Percentiles rank a stretch among this genome's conserved stretches.
Conservation (phyloP, 2,888 invertebrate genomes). For the Eupeodes latifasciatus region DNA sequence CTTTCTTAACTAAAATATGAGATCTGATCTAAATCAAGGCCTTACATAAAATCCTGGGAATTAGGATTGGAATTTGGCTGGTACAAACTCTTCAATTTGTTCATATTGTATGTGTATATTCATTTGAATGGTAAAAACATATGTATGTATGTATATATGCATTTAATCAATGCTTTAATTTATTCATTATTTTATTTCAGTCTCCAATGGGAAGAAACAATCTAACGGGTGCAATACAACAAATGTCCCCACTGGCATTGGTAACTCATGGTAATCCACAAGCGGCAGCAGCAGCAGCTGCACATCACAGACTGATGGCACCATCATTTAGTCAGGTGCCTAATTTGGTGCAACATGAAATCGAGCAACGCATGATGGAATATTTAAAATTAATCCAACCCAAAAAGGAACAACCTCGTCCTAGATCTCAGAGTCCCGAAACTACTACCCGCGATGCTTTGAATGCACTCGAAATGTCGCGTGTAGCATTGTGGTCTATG, state of each 20-base stretch:
- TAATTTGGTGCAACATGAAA: slow-evolving; percentile 88
- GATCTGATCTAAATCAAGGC: too few species aligned
- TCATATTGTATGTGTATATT: too few species aligned
- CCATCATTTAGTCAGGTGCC: slow-evolving; percentile 86
- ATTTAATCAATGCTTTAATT: too few species aligned
- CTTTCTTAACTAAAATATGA: too few species aligned
- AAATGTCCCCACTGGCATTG: slow-evolving; percentile 91
- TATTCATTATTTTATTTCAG: slow-evolving; percentile 69
- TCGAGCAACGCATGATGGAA: slow-evolving; percentile 91
- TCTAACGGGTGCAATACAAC: slow-evolving; percentile 86
- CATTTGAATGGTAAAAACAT: too few species aligned
- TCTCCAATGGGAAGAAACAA: slow-evolving; percentile 85
- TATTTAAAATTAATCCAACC: slow-evolving; percentile 90
- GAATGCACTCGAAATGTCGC: slow-evolving; percentile 90
- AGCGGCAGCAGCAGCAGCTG: slow-evolving; percentile 85
- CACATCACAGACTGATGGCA: slow-evolving; percentile 83
- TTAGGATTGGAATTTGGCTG: too few species aligned
- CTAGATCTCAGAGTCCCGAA: slow-evolving; percentile 84
- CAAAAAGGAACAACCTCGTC: slow-evolving; percentile 83
- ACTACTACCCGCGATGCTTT: slow-evolving; percentile 84
- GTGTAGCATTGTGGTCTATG: slow-evolving; percentile 92
- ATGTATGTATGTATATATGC: too few species aligned
- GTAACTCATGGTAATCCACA: slow-evolving; percentile 86
- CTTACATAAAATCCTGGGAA: too few species aligned
- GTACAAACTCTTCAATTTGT: too few species aligned